These are phyloP conservation scores for Entelurus aequoreus DNA, from an alignment of 2,113 vertebrate genomes.

Conservation along the genomic window DNA sequence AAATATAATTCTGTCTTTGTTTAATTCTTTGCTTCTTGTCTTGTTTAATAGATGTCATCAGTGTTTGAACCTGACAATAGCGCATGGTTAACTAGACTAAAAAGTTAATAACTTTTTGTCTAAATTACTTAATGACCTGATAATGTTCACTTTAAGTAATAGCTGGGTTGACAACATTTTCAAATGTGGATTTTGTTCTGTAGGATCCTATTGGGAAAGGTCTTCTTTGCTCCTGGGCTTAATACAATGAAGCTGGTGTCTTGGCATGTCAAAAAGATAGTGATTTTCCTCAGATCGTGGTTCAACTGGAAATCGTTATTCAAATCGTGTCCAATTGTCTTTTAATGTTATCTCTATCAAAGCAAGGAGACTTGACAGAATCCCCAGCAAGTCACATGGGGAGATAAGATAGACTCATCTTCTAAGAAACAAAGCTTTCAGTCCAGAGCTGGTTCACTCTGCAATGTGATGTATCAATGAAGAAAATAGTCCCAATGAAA, in stretches of 20 bases:
- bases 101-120: no score
- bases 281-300: slow-evolving; percentile 27
- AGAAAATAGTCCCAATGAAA: slow-evolving; percentile 52
- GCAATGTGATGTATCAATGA: slow-evolving; percentile 51
- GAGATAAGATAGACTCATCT: slow-evolving; percentile 24
- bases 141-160: neutral
- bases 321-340: slow-evolving; percentile 62
- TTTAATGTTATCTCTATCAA: slow-evolving; percentile 50
- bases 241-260: slow-evolving; percentile 13
- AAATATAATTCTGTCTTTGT: no score
- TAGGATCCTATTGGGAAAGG: neutral
- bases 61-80: no score
- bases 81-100: no score
- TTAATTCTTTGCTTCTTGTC: no score
- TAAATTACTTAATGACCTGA: no score
- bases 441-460: slow-evolving; percentile 53
- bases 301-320: slow-evolving; percentile 49
- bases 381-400: slow-evolving; percentile 36
- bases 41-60: no score
- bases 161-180: neutral
- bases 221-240: neutral
- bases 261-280: slow-evolving; percentile 29
- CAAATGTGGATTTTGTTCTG: neutral
- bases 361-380: slow-evolving; percentile 47
- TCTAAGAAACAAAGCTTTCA: slow-evolving; percentile 47